A percentile compares a stretch with the other conserved stretches of the same genome.
Conservation (phyloP, 2,797 vertebrate genomes). For the Darevskia nairensis region DNA sequence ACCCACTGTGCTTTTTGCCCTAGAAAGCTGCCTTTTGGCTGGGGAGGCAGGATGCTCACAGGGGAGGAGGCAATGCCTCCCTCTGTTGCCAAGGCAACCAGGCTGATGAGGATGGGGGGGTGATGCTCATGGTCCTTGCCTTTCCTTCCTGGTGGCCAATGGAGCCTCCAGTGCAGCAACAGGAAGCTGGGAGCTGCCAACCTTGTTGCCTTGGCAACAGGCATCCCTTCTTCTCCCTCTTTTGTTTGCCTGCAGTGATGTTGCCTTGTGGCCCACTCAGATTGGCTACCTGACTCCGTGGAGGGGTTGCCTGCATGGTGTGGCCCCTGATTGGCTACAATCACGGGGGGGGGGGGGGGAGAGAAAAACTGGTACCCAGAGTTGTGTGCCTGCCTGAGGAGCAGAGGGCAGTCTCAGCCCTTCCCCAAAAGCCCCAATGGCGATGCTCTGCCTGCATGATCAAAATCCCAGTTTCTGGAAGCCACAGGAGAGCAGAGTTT, state of each 20-base stretch:
- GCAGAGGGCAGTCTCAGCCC: too few species aligned
- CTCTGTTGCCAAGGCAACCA: neutral
- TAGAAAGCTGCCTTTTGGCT: too few species aligned
- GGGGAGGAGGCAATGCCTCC: too few species aligned
- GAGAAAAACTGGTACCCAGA: neutral
- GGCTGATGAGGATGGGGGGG: neutral
- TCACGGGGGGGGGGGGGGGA: neutral
- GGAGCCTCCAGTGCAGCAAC: neutral
- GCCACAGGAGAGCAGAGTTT: too few species aligned
- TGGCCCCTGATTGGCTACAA: neutral
- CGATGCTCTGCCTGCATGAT: fast-evolving
- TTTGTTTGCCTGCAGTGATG: neutral
- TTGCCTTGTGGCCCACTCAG: neutral
- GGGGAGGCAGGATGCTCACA: too few species aligned
- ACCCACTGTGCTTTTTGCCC: too few species aligned
- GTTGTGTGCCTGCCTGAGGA: too few species aligned
- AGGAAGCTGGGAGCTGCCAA: neutral
- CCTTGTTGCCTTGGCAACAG: neutral
- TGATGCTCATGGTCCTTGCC: neutral
- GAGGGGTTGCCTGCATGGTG: too few species aligned
- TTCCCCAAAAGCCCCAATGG: too few species aligned
- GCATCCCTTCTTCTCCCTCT: neutral
- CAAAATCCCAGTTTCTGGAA: too few species aligned
- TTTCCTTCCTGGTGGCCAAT: neutral
- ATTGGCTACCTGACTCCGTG: neutral